These are phyloP conservation scores for Melanostoma scalare DNA, from an alignment of 2,888 invertebrate species.

Conservation along the genomic window DNA sequence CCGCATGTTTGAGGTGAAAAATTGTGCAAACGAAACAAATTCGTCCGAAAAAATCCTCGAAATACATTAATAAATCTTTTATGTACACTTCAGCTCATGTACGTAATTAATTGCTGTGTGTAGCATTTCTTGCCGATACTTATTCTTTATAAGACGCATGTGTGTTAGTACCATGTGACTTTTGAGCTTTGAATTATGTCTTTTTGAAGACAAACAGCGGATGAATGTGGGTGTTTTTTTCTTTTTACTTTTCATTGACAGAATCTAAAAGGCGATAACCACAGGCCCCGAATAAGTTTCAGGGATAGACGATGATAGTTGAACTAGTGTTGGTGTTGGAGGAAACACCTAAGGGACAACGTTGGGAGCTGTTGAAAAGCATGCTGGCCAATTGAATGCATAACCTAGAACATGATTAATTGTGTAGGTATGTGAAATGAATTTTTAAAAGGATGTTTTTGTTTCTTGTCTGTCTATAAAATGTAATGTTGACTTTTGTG, in stretches of 20 bases:
- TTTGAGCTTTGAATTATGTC: conserved; percentile 15
- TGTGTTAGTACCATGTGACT: conserved; percentile 67
- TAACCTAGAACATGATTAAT: too few species aligned
- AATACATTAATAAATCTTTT: conserved; percentile 22
- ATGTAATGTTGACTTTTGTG: too few species aligned
- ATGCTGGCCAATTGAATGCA: conserved; percentile 12
- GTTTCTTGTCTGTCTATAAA: too few species aligned
- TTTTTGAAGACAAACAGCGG: neutral
- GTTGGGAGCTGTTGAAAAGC: conserved; percentile 7
- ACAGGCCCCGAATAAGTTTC: conserved; percentile 6
- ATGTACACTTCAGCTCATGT: neutral
- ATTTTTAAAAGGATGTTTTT: too few species aligned
- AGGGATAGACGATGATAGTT: conserved; percentile 32
- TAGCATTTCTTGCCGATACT: conserved; percentile 10
- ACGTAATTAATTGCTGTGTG: conserved; percentile 14
- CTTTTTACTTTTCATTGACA: conserved; percentile 56
- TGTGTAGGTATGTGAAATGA: too few species aligned
- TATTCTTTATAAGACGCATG: conserved; percentile 35
- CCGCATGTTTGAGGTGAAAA: conserved; percentile 66
- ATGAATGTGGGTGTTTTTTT: conserved; percentile 4
- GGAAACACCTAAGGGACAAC: neutral
- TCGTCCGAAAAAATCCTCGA: conserved; percentile 41
- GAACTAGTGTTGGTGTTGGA: conserved; percentile 1
- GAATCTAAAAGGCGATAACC: conserved; percentile 10
- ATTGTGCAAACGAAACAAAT: conserved; percentile 48